Conservation (phyloP, 2,888 invertebrate genomes). For the Diachrysia chrysitis region DNA sequence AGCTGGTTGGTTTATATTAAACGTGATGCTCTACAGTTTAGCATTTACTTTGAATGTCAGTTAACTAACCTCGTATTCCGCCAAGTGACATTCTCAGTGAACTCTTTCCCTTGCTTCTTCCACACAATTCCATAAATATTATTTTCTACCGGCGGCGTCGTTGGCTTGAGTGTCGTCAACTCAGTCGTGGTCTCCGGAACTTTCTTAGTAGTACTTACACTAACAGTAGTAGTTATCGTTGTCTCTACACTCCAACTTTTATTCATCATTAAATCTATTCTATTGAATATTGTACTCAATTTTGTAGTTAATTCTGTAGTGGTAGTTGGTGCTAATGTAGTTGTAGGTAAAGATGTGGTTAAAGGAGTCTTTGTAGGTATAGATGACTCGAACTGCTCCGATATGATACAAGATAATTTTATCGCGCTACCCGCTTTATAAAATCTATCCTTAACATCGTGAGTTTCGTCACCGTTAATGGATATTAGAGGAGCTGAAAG, state of each 20-base stretch:
- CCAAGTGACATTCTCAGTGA: slow-evolving; percentile 80
- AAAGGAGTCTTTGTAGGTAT: slow-evolving; percentile 72
- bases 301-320: slow-evolving; percentile 82
- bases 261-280: slow-evolving; percentile 86
- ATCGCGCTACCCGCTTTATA: slow-evolving; percentile 93
- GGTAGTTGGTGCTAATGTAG: slow-evolving; percentile 72
- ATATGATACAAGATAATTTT: slow-evolving; percentile 90
- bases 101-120: slow-evolving; percentile 86
- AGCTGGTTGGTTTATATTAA: too few species aligned
- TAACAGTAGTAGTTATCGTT: slow-evolving; percentile 82
- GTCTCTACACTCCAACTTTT: slow-evolving; percentile 88
- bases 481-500: slow-evolving; percentile 92
- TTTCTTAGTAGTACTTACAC: slow-evolving; percentile 81
- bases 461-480: slow-evolving; percentile 92
- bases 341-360: slow-evolving; percentile 69
- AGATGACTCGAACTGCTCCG: slow-evolving; percentile 78
- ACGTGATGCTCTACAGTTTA: too few species aligned
- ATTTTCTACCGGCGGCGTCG: slow-evolving; percentile 75
- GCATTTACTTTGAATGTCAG: background rate
- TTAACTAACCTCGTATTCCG: slow-evolving; percentile 82
- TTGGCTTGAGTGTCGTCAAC: slow-evolving; percentile 68
- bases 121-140: slow-evolving; percentile 84
- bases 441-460: slow-evolving; percentile 92
- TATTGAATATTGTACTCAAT: slow-evolving; percentile 85
- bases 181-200: slow-evolving; percentile 73